Conservation (phyloP, 30 jellyfish, hydroid and myxozoan species). For the Catostylus mosaicus region DNA sequence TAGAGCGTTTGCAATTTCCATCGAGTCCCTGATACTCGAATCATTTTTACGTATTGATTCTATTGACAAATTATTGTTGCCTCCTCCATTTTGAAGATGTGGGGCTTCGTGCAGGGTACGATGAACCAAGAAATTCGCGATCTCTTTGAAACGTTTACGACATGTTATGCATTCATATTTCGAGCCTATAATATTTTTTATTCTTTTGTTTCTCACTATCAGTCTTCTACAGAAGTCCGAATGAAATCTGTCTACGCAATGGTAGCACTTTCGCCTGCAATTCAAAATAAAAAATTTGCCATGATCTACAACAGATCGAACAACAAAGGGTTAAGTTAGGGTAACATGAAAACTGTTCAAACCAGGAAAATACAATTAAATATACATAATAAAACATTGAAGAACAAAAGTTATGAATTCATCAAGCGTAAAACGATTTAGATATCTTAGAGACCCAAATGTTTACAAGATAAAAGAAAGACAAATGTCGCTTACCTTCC, state of each 20-base stretch:
- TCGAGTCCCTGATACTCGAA: constrained; percentile 2
- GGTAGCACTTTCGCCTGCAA: constrained; percentile 62
- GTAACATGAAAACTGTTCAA: not conserved
- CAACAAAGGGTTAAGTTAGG: constrained; percentile 11
- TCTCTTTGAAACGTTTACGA: constrained; percentile 60
- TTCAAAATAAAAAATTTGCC: constrained; percentile 3
- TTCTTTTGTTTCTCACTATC: constrained; percentile 34
- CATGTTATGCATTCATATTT: constrained; percentile 64
- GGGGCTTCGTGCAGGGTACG: constrained; percentile 78
- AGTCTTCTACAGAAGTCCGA: constrained; percentile 55
- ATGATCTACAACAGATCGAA: not conserved
- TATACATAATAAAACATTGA: not conserved
- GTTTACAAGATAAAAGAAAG: not conserved
- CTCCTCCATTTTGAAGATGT: constrained; percentile 44
- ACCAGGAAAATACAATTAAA: not conserved
- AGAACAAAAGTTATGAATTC: not conserved
- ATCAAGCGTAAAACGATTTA: not conserved
- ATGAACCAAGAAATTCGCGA: constrained; percentile 64
- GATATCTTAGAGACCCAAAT: not conserved
- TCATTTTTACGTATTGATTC: constrained; percentile 2
- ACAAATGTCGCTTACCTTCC: constrained; percentile 23
- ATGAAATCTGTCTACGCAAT: constrained; percentile 51
- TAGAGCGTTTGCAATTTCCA: constrained; percentile 2
- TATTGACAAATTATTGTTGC: not conserved
- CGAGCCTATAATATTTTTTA: constrained; percentile 23